A percentile compares a stretch with the other conserved stretches of the same genome.
Conservation (phyloP, 2,113 vertebrate genomes). For the Elgaria multicarinata region DNA sequence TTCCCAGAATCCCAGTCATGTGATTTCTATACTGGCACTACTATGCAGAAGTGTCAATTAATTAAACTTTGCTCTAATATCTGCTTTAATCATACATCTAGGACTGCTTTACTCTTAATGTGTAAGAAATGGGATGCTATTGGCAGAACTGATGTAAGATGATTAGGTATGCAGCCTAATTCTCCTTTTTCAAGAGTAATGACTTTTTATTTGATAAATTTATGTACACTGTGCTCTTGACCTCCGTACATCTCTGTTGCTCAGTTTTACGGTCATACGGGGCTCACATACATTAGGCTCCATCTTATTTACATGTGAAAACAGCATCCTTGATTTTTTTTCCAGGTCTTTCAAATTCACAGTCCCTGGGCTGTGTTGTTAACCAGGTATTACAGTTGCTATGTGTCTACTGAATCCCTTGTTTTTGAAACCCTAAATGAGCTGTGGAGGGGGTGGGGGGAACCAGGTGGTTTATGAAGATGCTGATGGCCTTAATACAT, state of each 20-base stretch:
- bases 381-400: neutral
- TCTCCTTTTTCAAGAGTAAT: conserved; percentile 43
- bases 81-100: conserved; percentile 47
- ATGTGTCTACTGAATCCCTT: no score
- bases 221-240: neutral
- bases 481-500: neutral
- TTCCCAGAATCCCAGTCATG: conserved; percentile 28
- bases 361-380: neutral
- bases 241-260: neutral
- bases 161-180: conserved; percentile 19
- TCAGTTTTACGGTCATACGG: neutral
- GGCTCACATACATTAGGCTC: neutral
- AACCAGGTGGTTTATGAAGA: neutral
- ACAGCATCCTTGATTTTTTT: neutral
- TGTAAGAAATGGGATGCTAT: conserved; percentile 35
- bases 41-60: conserved; percentile 34
- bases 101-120: conserved; percentile 45
- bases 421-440: neutral
- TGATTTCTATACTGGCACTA: conserved; percentile 1
- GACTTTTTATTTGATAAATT: conserved; percentile 26
- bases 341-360: neutral
- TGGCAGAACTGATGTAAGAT: conserved; percentile 39
- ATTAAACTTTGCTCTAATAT: conserved; percentile 57
- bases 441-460: neutral
- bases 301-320: conserved; percentile 10